Conservation (phyloP, 2,888 invertebrate genomes). For the Amaurobius ferox region DNA sequence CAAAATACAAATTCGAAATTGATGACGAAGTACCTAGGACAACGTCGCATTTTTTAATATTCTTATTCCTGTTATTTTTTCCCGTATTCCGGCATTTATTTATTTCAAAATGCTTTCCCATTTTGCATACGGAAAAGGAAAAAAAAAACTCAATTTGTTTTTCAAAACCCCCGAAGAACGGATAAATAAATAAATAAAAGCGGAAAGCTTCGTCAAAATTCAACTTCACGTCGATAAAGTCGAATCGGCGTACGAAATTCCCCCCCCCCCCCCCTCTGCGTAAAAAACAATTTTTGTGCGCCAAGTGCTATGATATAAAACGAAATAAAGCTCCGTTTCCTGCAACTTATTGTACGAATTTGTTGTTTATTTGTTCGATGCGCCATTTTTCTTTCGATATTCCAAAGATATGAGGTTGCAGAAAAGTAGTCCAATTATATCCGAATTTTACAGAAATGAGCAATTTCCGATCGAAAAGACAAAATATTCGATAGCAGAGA, state of each 20-base stretch:
- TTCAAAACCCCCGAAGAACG: constrained; percentile 61
- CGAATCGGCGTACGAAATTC: constrained; percentile 55
- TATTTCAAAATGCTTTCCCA: constrained; percentile 71
- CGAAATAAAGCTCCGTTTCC: constrained; percentile 65
- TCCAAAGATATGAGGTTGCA: constrained; percentile 17
- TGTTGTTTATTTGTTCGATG: constrained; percentile 19
- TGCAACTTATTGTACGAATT: constrained; percentile 48
- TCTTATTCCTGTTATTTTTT: constrained; percentile 59
- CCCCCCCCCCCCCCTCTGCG: not conserved
- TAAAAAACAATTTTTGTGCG: constrained; percentile 50
- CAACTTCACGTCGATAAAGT: constrained; percentile 72
- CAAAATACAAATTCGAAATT: constrained; percentile 73
- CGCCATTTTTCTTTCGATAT: constrained; percentile 6
- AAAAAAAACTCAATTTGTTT: constrained; percentile 68
- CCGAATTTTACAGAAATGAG: constrained; percentile 30
- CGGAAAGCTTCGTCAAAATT: constrained; percentile 70
- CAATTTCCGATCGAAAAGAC: constrained; percentile 22
- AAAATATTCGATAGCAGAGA: constrained; percentile 31
- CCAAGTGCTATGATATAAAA: constrained; percentile 49
- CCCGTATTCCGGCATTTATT: constrained; percentile 50
- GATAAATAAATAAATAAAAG: constrained; percentile 65
- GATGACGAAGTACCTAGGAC: constrained; percentile 71
- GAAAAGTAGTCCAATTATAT: constrained; percentile 69
- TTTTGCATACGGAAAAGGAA: constrained; percentile 53
- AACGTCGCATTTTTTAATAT: constrained; percentile 66